phyloP scores from a whole-genome alignment of 2,888 invertebrate genomes.

The Pristionchus entomophagus region DNA sequence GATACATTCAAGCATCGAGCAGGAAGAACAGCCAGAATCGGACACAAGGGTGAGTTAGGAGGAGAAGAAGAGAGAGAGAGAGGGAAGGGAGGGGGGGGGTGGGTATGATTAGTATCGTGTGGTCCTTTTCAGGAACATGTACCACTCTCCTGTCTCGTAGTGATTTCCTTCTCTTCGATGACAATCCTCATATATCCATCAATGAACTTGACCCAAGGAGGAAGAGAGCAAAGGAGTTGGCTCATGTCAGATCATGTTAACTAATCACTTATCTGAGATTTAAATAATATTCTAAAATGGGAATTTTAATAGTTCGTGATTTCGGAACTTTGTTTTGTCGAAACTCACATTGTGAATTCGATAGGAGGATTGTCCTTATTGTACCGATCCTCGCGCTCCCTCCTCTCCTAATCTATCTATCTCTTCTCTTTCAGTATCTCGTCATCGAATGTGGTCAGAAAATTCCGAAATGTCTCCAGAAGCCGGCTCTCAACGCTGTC shows the following conservation, averaged over 20 bases:
- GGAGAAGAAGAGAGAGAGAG: neutral
- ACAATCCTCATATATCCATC: neutral
- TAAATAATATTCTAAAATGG: neutral
- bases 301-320: too few species aligned
- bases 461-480: slow-evolving; percentile 18
- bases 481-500: neutral
- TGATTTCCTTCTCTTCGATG: slow-evolving; percentile 20
- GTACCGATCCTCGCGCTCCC: too few species aligned
- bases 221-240: neutral
- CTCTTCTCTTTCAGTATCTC: slow-evolving; percentile 25
- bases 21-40: slow-evolving; percentile 41
- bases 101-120: too few species aligned
- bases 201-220: neutral
- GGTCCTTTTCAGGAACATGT: slow-evolving; percentile 8
- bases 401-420: too few species aligned
- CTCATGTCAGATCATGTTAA: neutral
- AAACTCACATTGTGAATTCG: too few species aligned
- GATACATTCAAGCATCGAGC: slow-evolving; percentile 45
- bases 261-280: neutral
- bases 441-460: slow-evolving; percentile 27
- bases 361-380: too few species aligned
- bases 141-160: neutral
- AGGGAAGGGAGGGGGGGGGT: neutral
- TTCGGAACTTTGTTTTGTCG: too few species aligned
- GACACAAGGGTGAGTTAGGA: neutral